Evolutionary conservation across 2,113 vertebrate genomes (phyloP), one percentile per base, ranked within the genome.

Genomic region (Rana temporaria): DNA sequence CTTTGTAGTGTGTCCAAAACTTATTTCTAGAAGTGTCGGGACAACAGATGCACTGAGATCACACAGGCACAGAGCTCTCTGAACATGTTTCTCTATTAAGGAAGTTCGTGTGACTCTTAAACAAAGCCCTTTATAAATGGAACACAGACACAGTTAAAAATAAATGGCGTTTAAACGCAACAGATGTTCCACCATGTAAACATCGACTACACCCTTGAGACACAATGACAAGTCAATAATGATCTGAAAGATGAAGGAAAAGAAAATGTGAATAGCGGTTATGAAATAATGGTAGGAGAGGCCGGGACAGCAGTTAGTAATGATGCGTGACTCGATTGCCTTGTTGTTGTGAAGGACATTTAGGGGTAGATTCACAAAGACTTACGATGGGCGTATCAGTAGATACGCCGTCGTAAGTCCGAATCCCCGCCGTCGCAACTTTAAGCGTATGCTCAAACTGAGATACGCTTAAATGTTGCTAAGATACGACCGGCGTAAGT

Each of bases 41-140:
- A 20, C 52, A 30, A 79, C 55, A 34, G 63, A 16, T 53, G 62
- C 32, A 32, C 9, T 38, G 65, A 68, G 15, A 56, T 24, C 48
- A 66, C 53, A 24, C 77, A 67, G 64, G 63, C 64, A 68, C 63
- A 1, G 17, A 26, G 26, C 42, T 24, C 7, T 68, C 14, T 22
- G 12, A 67, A 68, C 17, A 57, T 56, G 16, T n/a, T 78, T 78
- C 26, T 8, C 65, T 22, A 32, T 57, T 59, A 55, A 66, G 76
- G 76, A 78, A 79, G 53, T 65, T 19, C 2, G 32, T n/a, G 20
- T 17, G 19, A 22, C 26, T 57, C 56, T 68, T 57, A 79, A 59
- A 66, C 77, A 79, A 79, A 79, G 64, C 72, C 20, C 32, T 75
- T 59, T 79, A 79, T 79, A 68, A 66, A 78, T 56, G 76, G n/a